A percentile compares a stretch with the other conserved stretches of the same genome.
Conservation (phyloP, 2,888 invertebrate genomes). For the Drosophila acutilabella region DNA sequence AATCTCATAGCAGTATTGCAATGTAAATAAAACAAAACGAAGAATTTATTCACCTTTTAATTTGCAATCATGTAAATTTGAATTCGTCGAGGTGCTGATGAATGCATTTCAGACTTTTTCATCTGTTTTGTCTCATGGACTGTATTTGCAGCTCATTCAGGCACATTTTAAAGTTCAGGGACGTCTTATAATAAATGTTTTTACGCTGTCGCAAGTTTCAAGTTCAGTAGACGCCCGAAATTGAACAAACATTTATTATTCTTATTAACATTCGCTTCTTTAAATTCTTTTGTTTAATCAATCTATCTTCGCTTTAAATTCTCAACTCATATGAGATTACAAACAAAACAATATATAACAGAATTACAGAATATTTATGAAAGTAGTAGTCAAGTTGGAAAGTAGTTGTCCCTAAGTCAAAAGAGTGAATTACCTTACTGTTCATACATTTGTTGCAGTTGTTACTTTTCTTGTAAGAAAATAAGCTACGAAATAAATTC, state of each 20-base stretch:
- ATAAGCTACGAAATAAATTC: slow-evolving; percentile 81
- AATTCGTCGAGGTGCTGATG: slow-evolving; percentile 27
- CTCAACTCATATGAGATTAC: slow-evolving; percentile 45
- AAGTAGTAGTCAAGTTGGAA: neutral
- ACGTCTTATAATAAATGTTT: slow-evolving; percentile 27
- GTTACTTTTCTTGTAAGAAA: slow-evolving; percentile 71
- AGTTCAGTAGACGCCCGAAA: slow-evolving; percentile 65
- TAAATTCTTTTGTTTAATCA: slow-evolving; percentile 35
- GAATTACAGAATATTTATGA: too few species aligned
- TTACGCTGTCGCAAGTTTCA: slow-evolving; percentile 17
- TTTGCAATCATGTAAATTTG: slow-evolving; percentile 36
- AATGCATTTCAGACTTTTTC: slow-evolving; percentile 49
- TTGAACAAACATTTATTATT: slow-evolving; percentile 56
- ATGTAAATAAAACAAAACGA: neutral
- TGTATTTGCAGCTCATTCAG: slow-evolving; percentile 23
- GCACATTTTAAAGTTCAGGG: slow-evolving; percentile 28
- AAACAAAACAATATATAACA: too few species aligned
- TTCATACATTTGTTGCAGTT: slow-evolving; percentile 6
- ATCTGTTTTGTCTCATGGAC: slow-evolving; percentile 12
- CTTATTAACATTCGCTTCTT: slow-evolving; percentile 27
- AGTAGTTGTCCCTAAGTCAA: slow-evolving; percentile 9
- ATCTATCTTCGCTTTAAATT: slow-evolving; percentile 60
- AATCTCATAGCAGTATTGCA: neutral
- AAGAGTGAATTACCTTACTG: slow-evolving; percentile 52
- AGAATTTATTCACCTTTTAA: slow-evolving; percentile 34